Percentiles rank a stretch among this genome's conserved stretches.
Evolutionary conservation across 2,888 invertebrate species (phyloP).

Genomic region (Melolontha melolontha): DNA sequence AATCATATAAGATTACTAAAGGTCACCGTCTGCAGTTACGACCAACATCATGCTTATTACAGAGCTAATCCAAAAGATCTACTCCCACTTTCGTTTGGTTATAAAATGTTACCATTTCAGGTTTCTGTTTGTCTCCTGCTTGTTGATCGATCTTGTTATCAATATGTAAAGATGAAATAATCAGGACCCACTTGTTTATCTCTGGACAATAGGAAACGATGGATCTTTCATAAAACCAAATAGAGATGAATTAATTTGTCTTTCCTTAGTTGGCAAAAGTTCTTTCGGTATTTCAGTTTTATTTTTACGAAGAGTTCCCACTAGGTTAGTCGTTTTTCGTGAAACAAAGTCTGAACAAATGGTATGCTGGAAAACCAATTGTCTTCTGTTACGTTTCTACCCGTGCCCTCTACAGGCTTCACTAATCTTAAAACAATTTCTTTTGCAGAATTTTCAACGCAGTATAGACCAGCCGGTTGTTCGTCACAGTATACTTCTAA

Average conservation of each 20-base stretch:
- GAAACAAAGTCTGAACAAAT: neutral
- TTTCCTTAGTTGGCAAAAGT: too few species aligned
- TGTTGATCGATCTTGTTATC: slow-evolving; percentile 8
- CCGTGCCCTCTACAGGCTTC: slow-evolving; percentile 6
- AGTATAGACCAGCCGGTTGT: slow-evolving; percentile 32
- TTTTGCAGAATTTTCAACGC: slow-evolving; percentile 6
- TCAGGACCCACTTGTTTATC: slow-evolving; percentile 3
- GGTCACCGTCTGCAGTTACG: too few species aligned
- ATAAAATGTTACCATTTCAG: too few species aligned
- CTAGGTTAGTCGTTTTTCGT: slow-evolving; percentile 16
- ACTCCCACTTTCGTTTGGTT: too few species aligned
- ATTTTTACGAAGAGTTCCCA: slow-evolving; percentile 37
- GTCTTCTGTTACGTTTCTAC: slow-evolving; percentile 38
- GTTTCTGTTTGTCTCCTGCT: slow-evolving; percentile 6
- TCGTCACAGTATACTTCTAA: slow-evolving; percentile 39
- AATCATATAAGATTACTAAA: too few species aligned
- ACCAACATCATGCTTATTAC: too few species aligned
- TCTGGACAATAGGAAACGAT: slow-evolving; percentile 6
- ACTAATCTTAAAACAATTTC: slow-evolving; percentile 20
- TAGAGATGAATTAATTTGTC: slow-evolving; percentile 12
- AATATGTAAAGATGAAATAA: slow-evolving; percentile 7
- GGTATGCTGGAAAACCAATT: slow-evolving; percentile 30
- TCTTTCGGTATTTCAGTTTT: too few species aligned
- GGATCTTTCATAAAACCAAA: slow-evolving; percentile 16
- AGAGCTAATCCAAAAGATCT: too few species aligned